These are phyloP conservation scores for Acleris laterana DNA, from an alignment of 2,888 invertebrate genomes.

Conservation along the genomic window DNA sequence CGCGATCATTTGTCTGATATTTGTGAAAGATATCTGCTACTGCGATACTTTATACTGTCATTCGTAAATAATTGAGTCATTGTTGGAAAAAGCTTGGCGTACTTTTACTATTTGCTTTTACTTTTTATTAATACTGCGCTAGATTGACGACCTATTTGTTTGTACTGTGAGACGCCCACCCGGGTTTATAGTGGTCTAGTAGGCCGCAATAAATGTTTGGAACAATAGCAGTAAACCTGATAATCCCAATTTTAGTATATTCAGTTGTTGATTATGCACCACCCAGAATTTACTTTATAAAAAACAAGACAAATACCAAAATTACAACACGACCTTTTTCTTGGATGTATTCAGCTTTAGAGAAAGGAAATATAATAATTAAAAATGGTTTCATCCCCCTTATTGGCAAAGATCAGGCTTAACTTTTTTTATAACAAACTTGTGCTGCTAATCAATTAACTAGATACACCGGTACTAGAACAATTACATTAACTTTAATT, in stretches of 20 bases:
- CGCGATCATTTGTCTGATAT: slow-evolving; percentile 50
- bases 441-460: too few relatives aligned
- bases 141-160: slow-evolving; percentile 49
- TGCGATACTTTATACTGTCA: slow-evolving; percentile 48
- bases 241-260: background rate
- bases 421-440: too few relatives aligned
- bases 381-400: too few relatives aligned
- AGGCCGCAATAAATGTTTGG: slow-evolving; percentile 35
- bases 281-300: background rate
- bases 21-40: slow-evolving; percentile 50
- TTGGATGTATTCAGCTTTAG: too few relatives aligned
- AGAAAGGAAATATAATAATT: too few relatives aligned
- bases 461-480: too few relatives aligned
- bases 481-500: background rate
- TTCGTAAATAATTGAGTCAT: slow-evolving; percentile 50
- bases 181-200: slow-evolving; percentile 42
- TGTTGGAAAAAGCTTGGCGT: slow-evolving; percentile 45
- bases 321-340: too few relatives aligned
- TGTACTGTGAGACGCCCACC: slow-evolving; percentile 37
- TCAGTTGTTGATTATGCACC: background rate
- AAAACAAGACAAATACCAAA: too few relatives aligned
- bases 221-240: slow-evolving; percentile 4
- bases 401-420: too few relatives aligned
- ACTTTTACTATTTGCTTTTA: slow-evolving; percentile 51
- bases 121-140: slow-evolving; percentile 43